phyloP scores from a whole-genome alignment of 1,140 invertebrate species.

The Lysiphlebus fabarum region DNA sequence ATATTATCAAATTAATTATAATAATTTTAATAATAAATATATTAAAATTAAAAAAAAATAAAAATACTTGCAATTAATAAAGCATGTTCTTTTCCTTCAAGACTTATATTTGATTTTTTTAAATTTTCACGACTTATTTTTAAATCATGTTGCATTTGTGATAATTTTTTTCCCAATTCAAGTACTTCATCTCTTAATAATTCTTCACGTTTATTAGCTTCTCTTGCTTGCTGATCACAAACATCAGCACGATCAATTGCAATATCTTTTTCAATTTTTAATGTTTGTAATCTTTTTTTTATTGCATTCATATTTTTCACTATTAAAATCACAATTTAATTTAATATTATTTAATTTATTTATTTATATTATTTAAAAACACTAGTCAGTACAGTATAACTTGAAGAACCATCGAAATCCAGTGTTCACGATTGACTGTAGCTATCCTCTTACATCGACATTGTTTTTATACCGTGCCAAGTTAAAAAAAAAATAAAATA shows the following conservation, averaged over 20 bases:
- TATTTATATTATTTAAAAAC: not conserved
- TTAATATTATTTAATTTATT: not conserved
- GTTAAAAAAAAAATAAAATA: constrained; percentile 41
- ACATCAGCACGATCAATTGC: constrained; percentile 71
- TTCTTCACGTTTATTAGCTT: constrained; percentile 64
- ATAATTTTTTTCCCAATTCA: constrained; percentile 66
- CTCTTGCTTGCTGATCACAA: constrained; percentile 68
- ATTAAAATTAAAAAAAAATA: not conserved
- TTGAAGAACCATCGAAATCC: constrained; percentile 30
- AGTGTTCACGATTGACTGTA: constrained; percentile 43
- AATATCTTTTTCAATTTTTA: constrained; percentile 77
- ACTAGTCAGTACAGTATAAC: too few relatives aligned
- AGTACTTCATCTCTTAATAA: constrained; percentile 68
- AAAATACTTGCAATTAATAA: constrained; percentile 54
- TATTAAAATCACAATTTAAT: not conserved
- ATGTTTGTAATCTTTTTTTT: constrained; percentile 78
- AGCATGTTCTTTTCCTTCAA: constrained; percentile 66
- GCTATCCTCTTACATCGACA: constrained; percentile 35
- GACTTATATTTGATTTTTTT: constrained; percentile 58
- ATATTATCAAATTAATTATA: not conserved
- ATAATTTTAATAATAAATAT: too few relatives aligned
- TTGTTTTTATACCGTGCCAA: constrained; percentile 43
- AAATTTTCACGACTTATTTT: constrained; percentile 64
- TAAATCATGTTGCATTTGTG: constrained; percentile 65
- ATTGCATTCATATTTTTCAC: constrained; percentile 65